Evolutionary conservation across 2,888 invertebrate genomes (phyloP), one percentile per base, ranked within the genome.

Genomic region (Tachina fera): DNA sequence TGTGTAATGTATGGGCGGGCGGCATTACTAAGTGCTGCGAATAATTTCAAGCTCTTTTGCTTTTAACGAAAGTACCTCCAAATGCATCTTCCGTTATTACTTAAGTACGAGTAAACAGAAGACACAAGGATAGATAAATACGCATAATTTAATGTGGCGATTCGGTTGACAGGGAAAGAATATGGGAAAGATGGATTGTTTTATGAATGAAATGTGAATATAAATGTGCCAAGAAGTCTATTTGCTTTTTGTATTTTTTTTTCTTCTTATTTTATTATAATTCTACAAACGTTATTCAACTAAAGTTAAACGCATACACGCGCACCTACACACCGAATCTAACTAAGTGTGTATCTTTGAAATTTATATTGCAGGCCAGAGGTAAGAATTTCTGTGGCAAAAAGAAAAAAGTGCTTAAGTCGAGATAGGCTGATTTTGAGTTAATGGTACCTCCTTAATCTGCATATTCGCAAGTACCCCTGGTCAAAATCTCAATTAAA

Each of bases 281-380:
- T 85, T 85, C 75, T 47, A 56, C 56, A 77, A 77, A 70, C 72
- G 81, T 84, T 68, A 77, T 76, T 80, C 67, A 49, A 70, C 65
- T 14, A 65, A 76, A 75, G 41, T 45, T 67, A 56, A 19, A 51
- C 61, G 45, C 71, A 31, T 6, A 31, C 31, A 1, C 6, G 6
- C 71, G 47, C 31, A 16, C 71, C 10, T 13, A 11, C 45, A 16
- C 43, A 11, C 31, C 31, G 31, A 31, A 31, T 31, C 31, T 31
- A 6, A 31, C 31, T 31, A 6, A 31, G 31, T 1, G 13, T 14
- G 14, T 39, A 63, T 41, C 11, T 63, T 63, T 49, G 47, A 67
- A 49, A 22, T 19, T 22, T 45, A 41, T 51, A 71, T 41, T n/a
- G 43, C 60, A 53, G 39, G 53, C 60, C 45, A 51, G 47, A 10